Evolutionary conservation across 1,140 invertebrate species (phyloP).

Genomic region (Caenorhabditis brenneri): DNA sequence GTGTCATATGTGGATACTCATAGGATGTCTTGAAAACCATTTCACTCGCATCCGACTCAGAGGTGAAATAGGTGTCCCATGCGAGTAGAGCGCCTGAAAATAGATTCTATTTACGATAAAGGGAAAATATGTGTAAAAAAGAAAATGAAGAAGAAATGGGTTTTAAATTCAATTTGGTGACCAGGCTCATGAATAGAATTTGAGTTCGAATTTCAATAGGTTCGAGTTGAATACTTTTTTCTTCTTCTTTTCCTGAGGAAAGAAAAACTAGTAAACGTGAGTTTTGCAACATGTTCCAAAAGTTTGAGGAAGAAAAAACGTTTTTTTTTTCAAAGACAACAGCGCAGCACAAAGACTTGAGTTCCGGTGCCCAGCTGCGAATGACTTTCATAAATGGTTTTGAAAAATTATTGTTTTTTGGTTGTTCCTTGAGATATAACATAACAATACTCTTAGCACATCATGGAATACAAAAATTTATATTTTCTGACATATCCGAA

Average conservation of each 20-base stretch:
- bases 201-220: neutral
- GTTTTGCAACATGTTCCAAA: too few species aligned
- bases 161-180: neutral
- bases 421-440: too few species aligned
- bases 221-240: neutral
- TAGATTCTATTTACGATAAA: neutral
- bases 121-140: neutral
- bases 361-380: too few species aligned
- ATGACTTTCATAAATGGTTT: too few species aligned
- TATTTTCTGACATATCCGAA: too few species aligned
- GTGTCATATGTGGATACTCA: conserved; percentile 4
- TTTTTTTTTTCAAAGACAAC: too few species aligned
- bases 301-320: too few species aligned
- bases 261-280: neutral
- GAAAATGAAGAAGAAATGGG: neutral
- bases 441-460: too few species aligned
- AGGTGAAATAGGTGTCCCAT: conserved; percentile 21
- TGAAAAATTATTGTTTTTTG: too few species aligned
- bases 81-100: conserved; percentile 35
- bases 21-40: conserved; percentile 21
- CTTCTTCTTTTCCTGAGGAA: neutral
- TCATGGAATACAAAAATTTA: too few species aligned
- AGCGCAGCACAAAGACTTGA: too few species aligned
- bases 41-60: conserved; percentile 15
- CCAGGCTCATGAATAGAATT: neutral